phyloP scores from a whole-genome alignment of 2,113 vertebrate genomes.

The Anoura caudifer region DNA sequence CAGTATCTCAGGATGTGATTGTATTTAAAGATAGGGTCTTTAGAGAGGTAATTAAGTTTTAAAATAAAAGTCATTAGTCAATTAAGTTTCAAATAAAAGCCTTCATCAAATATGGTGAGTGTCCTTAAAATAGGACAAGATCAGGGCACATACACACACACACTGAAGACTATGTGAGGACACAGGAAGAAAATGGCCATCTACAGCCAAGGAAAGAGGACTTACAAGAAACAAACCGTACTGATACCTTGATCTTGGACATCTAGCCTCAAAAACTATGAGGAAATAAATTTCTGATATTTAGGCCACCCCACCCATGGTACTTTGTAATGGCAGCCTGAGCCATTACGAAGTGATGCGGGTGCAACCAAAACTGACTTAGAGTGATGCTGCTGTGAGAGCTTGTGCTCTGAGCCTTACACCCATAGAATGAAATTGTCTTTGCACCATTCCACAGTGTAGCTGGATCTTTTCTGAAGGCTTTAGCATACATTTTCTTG shows the following conservation, averaged over 20 bases:
- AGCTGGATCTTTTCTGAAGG: background rate
- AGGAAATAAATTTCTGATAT: background rate
- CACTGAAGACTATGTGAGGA: background rate
- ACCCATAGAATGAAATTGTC: background rate
- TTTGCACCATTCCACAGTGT: background rate
- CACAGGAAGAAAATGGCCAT: background rate
- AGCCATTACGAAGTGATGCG: background rate
- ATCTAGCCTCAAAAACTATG: background rate
- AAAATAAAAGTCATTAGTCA: background rate
- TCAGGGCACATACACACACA: background rate
- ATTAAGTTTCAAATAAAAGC: too few relatives aligned
- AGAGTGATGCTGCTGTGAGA: background rate
- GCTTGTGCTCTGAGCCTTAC: background rate
- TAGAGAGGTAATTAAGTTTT: background rate
- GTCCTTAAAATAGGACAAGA: background rate
- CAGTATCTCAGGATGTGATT: background rate
- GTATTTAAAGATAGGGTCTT: background rate
- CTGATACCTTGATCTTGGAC: background rate
- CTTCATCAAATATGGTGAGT: background rate
- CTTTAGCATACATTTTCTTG: background rate
- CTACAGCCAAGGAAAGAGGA: background rate
- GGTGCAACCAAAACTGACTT: background rate
- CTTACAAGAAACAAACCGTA: background rate
- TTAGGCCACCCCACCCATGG: background rate
- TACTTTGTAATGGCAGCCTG: background rate